phyloP scores from a whole-genome alignment of 92 coral and sea anemone species.

The Umimayanthus kanabou region DNA sequence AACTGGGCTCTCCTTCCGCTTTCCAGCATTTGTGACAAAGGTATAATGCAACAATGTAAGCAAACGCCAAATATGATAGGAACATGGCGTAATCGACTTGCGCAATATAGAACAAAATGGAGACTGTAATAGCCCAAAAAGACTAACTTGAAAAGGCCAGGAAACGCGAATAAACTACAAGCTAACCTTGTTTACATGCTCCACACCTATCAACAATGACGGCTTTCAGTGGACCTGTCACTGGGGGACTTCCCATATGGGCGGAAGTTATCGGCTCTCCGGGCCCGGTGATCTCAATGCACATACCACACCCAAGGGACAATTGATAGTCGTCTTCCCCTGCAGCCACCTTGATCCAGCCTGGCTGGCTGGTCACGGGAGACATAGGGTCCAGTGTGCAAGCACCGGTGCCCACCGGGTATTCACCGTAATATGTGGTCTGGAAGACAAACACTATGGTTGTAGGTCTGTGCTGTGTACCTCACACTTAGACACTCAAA shows the following conservation, averaged over 20 bases:
- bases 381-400: conserved; percentile 76
- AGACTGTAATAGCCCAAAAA: too few relatives aligned
- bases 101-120: too few relatives aligned
- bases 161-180: too few relatives aligned
- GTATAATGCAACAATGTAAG: too few relatives aligned
- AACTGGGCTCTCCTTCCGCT: too few relatives aligned
- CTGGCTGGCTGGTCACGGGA: conserved; percentile 68
- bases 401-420: conserved; percentile 69
- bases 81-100: too few relatives aligned
- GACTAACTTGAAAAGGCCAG: too few relatives aligned
- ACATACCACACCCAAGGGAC: conserved; percentile 89
- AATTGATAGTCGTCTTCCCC: conserved; percentile 65
- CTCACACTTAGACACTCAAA: too few relatives aligned
- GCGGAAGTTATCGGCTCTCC: conserved; percentile 63
- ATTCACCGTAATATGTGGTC: conserved; percentile 75
- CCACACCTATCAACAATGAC: conserved; percentile 69
- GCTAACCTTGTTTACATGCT: conserved; percentile 69
- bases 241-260: conserved; percentile 60
- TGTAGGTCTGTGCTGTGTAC: too few relatives aligned
- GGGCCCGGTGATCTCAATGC: conserved; percentile 72
- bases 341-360: conserved; percentile 83
- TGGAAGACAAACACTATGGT: conserved; percentile 2
- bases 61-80: too few relatives aligned
- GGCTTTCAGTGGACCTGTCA: conserved; percentile 73
- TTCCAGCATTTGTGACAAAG: too few relatives aligned